These are phyloP conservation scores for Crenichthys baileyi DNA, from an alignment of 2,797 vertebrate genomes.

Conservation along the genomic window DNA sequence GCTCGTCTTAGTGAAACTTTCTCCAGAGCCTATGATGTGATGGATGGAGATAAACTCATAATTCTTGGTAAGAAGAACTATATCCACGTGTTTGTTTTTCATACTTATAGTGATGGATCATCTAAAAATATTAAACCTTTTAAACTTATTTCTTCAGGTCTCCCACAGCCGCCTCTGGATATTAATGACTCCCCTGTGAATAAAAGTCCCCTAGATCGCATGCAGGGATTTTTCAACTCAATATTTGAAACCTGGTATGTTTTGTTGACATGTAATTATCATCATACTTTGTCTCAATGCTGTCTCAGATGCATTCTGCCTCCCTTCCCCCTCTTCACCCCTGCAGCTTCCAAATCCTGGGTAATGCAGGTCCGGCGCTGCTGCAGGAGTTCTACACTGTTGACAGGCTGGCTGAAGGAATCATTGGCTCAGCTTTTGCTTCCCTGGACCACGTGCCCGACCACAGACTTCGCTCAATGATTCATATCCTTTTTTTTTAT, in stretches of 20 bases:
- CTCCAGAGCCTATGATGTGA: slow-evolving; percentile 86
- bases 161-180: slow-evolving; percentile 87
- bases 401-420: slow-evolving; percentile 85
- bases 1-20: slow-evolving; percentile 89
- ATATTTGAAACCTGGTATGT: slow-evolving; percentile 94
- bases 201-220: slow-evolving; percentile 88
- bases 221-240: slow-evolving; percentile 93
- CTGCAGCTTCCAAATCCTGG: slow-evolving; percentile 90
- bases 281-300: neutral
- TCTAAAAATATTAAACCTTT: slow-evolving; percentile 71
- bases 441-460: slow-evolving; percentile 93
- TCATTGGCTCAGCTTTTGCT: slow-evolving; percentile 88
- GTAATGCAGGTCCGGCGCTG: slow-evolving; percentile 88
- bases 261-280: neutral
- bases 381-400: slow-evolving; percentile 94
- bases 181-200: slow-evolving; percentile 89
- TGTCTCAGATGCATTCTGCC: neutral
- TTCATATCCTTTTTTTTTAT: slow-evolving; percentile 90
- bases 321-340: neutral
- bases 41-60: slow-evolving; percentile 90
- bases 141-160: slow-evolving; percentile 74
- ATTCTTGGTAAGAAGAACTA: slow-evolving; percentile 86
- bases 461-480: slow-evolving; percentile 90
- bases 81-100: neutral
- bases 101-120: neutral